Conservation (phyloP, 2,113 vertebrate genomes). For the Neomonachus schauinslandi region DNA sequence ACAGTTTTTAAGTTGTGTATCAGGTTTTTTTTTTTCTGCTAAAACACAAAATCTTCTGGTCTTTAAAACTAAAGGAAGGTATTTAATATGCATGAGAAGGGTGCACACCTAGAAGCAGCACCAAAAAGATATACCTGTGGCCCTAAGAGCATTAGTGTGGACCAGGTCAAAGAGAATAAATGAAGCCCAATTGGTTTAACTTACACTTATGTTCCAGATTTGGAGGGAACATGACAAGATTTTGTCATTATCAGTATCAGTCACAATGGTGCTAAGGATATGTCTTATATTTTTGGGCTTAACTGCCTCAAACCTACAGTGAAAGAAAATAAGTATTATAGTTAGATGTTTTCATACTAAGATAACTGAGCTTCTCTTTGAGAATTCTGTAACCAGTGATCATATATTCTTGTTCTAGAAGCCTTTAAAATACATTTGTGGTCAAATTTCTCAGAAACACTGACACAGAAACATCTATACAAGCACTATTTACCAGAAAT, state of each 20-base stretch:
- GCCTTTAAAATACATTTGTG: neutral
- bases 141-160: neutral
- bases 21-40: neutral
- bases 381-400: neutral
- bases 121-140: rapidly evolving
- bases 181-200: neutral
- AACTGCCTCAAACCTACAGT: neutral
- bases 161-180: neutral
- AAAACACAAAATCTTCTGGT: neutral
- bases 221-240: neutral
- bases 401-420: neutral
- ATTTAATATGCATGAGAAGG: neutral
- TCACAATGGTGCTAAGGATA: neutral
- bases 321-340: neutral
- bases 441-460: neutral
- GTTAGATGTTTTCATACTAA: neutral
- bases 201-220: rapidly evolving
- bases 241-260: neutral
- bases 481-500: neutral
- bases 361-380: neutral
- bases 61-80: neutral
- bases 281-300: neutral
- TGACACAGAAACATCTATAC: neutral
- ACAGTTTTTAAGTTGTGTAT: neutral
- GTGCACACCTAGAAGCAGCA: neutral